Evolutionary conservation across 2,888 invertebrate genomes (phyloP).

Genomic region (Hecatera dysodea): DNA sequence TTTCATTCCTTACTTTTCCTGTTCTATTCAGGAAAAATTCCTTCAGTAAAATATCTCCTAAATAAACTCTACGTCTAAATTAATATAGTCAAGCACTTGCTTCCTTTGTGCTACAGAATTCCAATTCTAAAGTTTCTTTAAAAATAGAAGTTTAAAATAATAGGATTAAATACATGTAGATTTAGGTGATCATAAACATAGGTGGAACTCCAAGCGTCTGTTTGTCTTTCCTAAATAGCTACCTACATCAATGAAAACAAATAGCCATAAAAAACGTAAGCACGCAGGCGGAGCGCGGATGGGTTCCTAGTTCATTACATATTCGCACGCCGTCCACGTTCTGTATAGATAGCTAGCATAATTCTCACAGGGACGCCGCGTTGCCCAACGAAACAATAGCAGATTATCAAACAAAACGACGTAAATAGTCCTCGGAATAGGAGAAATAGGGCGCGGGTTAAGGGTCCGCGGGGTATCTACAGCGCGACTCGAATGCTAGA

Average conservation of each 20-base stretch:
- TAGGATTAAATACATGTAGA: not conserved
- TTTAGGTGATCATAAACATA: not conserved
- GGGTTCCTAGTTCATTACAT: slow-evolving; percentile 78
- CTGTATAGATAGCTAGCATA: slow-evolving; percentile 88
- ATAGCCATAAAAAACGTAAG: slow-evolving; percentile 54
- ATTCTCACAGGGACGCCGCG: slow-evolving; percentile 87
- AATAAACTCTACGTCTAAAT: not conserved
- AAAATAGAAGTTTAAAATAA: not conserved
- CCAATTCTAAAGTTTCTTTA: not conserved
- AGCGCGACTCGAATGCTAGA: slow-evolving; percentile 88
- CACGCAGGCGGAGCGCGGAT: slow-evolving; percentile 50
- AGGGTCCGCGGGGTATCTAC: slow-evolving; percentile 86
- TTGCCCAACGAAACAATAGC: slow-evolving; percentile 88
- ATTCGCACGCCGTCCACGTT: slow-evolving; percentile 87
- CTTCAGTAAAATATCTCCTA: not conserved
- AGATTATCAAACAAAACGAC: slow-evolving; percentile 90
- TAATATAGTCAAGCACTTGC: not conserved
- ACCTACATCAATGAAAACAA: slow-evolving; percentile 41
- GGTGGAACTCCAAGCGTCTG: not conserved
- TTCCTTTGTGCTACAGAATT: not conserved
- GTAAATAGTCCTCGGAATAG: slow-evolving; percentile 87
- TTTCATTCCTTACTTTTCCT: slow-evolving; percentile 8
- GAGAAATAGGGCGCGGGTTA: slow-evolving; percentile 88
- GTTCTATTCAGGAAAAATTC: too few relatives aligned
- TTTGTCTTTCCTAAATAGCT: slow-evolving; percentile 11